Conservation (phyloP, 1,140 invertebrate species). For the Calosoma granatense region DNA sequence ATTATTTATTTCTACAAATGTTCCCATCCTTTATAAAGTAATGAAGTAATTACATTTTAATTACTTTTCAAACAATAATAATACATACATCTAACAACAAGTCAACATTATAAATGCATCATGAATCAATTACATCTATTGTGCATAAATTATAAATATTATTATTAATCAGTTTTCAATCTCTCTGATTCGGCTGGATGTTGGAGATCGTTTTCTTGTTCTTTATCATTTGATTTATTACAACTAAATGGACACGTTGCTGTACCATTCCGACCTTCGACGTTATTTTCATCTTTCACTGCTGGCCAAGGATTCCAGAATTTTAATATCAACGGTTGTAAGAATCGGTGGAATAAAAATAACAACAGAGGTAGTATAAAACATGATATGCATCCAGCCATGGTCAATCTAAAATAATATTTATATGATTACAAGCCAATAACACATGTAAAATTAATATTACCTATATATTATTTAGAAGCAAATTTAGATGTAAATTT, state of each 20-base stretch:
- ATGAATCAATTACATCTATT: too few relatives aligned
- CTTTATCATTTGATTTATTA: conserved; percentile 11
- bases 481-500: too few relatives aligned
- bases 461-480: neutral
- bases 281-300: neutral
- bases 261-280: neutral
- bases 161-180: neutral
- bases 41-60: too few relatives aligned
- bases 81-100: too few relatives aligned
- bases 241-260: conserved; percentile 14
- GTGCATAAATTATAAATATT: neutral
- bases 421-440: too few relatives aligned
- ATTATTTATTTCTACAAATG: too few relatives aligned
- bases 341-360: conserved; percentile 65
- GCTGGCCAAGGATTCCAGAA: conserved; percentile 65
- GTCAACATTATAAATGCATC: too few relatives aligned
- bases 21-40: too few relatives aligned
- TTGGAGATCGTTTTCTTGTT: conserved; percentile 5
- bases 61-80: too few relatives aligned
- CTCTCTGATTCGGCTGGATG: neutral
- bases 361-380: conserved; percentile 63
- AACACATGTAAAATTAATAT: neutral
- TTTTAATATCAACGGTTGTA: conserved; percentile 58
- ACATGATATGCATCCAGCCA: conserved; percentile 66
- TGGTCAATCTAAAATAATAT: conserved; percentile 33